A percentile compares a stretch with the other conserved stretches of the same genome.
These are phyloP conservation scores for Xestia sexstrigata DNA, from an alignment of 2,888 invertebrate species.

Conservation along the genomic window DNA sequence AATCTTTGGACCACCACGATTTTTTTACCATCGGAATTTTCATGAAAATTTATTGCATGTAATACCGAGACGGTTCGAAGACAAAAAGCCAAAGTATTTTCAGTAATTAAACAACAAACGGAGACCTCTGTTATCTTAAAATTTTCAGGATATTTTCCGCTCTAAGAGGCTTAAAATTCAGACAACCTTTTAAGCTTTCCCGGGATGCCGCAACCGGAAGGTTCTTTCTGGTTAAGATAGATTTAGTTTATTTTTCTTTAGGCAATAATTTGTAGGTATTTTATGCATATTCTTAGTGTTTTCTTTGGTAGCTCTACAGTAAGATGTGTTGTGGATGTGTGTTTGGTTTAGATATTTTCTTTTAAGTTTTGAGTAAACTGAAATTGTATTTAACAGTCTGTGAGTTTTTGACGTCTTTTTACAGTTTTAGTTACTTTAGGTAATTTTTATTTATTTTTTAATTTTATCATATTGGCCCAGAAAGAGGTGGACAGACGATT, in stretches of 20 bases:
- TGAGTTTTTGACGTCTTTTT: too few species aligned
- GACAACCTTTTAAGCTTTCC: conserved; percentile 49
- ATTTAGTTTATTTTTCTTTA: conserved; percentile 48
- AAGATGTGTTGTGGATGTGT: conserved; percentile 2
- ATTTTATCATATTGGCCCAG: too few species aligned
- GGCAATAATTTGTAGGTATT: conserved; percentile 22
- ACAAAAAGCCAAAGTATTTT: conserved; percentile 48
- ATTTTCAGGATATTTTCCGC: conserved; percentile 45
- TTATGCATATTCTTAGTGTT: conserved; percentile 7
- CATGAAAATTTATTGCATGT: conserved; percentile 31
- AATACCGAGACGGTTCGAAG: conserved; percentile 9
- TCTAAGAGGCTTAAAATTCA: conserved; percentile 45
- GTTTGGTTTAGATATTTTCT: background rate
- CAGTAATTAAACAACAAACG: conserved; percentile 49
- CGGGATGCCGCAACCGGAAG: conserved; percentile 32
- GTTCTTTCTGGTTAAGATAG: conserved; percentile 28
- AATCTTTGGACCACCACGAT: background rate
- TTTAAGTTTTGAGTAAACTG: background rate
- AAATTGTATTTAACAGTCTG: background rate
- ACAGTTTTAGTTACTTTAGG: too few species aligned
- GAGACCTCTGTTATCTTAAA: conserved; percentile 37
- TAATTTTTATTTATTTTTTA: too few species aligned
- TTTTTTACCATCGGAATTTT: conserved; percentile 29
- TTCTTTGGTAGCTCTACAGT: background rate
- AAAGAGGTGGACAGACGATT: too few species aligned